A percentile compares a stretch with the other conserved stretches of the same genome.
These are phyloP conservation scores for Melospiza georgiana DNA, from an alignment of 2,113 vertebrate genomes.

Conservation along the genomic window DNA sequence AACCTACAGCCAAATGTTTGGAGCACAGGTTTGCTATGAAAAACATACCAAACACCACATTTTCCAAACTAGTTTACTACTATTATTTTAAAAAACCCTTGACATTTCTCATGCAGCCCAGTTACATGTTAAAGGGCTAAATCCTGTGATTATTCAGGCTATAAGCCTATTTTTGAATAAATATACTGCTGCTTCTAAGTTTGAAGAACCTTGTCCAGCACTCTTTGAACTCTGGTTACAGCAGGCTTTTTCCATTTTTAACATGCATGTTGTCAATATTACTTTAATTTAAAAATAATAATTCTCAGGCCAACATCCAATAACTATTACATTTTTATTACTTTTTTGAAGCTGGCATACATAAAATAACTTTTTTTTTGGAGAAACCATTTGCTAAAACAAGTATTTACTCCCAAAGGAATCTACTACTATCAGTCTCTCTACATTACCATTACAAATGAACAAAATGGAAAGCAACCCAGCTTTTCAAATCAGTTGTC, in stretches of 20 bases:
- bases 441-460: neutral
- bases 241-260: neutral
- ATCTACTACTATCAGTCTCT: neutral
- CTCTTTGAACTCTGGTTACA: neutral
- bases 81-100: neutral
- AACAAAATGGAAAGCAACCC: neutral
- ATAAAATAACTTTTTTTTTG: neutral
- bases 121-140: neutral
- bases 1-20: neutral
- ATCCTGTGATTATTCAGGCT: neutral
- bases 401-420: neutral
- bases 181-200: neutral
- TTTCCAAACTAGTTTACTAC: neutral
- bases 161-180: neutral
- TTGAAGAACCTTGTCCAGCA: neutral
- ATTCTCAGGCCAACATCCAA: neutral
- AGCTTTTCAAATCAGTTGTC: neutral
- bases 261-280: neutral
- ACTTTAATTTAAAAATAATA: neutral
- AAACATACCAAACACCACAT: neutral
- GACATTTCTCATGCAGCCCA: neutral
- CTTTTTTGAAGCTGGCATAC: slow-evolving; percentile 20
- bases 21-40: neutral
- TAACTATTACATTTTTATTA: slow-evolving; percentile 11
- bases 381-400: slow-evolving; percentile 17